These are phyloP conservation scores for Eidolon dupreanum DNA, from an alignment of 2,797 vertebrate genomes.

Conservation along the genomic window DNA sequence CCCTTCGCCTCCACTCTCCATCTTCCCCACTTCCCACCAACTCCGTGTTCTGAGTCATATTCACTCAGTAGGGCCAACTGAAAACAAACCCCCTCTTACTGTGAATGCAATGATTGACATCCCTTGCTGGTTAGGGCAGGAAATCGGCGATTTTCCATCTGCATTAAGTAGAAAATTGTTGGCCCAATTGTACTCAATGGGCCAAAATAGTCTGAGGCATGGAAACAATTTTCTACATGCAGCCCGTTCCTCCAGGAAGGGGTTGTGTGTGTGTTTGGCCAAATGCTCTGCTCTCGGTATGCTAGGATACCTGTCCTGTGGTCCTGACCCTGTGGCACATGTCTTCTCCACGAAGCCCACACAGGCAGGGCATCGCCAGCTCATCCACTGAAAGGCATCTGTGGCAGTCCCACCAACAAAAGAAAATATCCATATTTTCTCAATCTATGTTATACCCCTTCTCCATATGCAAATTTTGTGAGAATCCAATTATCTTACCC, in stretches of 20 bases:
- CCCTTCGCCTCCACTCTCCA: not conserved
- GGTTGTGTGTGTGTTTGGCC: not conserved
- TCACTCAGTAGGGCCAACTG: conserved; percentile 13
- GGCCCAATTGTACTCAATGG: conserved; percentile 76
- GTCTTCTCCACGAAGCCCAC: not conserved
- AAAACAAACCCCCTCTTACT: conserved; percentile 63
- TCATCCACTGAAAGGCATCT: not conserved
- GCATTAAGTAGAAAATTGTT: conserved; percentile 80
- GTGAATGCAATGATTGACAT: conserved; percentile 69
- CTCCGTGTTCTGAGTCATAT: not conserved
- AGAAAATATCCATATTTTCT: not conserved
- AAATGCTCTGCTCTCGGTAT: not conserved
- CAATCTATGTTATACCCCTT: not conserved
- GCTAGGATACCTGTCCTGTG: not conserved
- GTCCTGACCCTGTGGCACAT: conserved; percentile 27
- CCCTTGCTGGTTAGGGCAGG: conserved; percentile 72
- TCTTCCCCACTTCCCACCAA: not conserved
- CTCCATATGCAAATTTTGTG: not conserved
- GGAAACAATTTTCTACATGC: conserved; percentile 79
- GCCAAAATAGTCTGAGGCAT: conserved; percentile 73
- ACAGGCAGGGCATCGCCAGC: not conserved
- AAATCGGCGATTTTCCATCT: conserved; percentile 79
- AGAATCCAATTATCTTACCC: conserved; percentile 4
- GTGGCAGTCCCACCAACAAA: not conserved
- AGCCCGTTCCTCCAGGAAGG: conserved; percentile 23